Conservation (phyloP, 2,888 invertebrate species). For the Apamea monoglypha region DNA sequence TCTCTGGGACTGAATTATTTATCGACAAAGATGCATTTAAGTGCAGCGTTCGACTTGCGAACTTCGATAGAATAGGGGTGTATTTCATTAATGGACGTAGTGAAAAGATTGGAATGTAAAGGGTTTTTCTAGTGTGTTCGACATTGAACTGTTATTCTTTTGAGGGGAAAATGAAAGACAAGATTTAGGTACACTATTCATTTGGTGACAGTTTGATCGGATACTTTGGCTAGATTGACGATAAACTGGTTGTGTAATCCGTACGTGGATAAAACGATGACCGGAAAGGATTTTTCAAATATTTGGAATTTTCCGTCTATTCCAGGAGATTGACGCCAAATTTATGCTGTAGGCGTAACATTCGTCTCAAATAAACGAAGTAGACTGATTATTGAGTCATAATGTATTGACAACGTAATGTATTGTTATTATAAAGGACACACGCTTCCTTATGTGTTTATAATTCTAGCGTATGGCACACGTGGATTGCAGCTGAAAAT, state of each 20-base stretch:
- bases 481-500: background rate
- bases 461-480: background rate
- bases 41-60: slow-evolving; percentile 67
- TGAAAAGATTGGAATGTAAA: slow-evolving; percentile 5
- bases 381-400: background rate
- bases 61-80: slow-evolving; percentile 54
- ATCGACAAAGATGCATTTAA: slow-evolving; percentile 80
- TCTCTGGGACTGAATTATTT: slow-evolving; percentile 82
- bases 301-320: background rate
- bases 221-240: background rate
- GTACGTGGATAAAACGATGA: background rate
- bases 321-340: background rate
- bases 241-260: background rate
- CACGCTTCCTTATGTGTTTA: background rate
- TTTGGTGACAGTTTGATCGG: background rate
- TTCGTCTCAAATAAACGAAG: background rate
- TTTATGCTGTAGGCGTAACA: background rate
- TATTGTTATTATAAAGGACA: background rate
- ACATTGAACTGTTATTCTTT: background rate
- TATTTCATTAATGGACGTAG: slow-evolving; percentile 44
- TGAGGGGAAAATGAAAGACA: background rate
- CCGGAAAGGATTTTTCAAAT: background rate
- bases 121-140: background rate
- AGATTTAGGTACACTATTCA: background rate
- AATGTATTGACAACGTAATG: background rate